Base-by-base conservation (phyloP, 2,797 vertebrate species). In the Poeciliopsis infans region DNA sequence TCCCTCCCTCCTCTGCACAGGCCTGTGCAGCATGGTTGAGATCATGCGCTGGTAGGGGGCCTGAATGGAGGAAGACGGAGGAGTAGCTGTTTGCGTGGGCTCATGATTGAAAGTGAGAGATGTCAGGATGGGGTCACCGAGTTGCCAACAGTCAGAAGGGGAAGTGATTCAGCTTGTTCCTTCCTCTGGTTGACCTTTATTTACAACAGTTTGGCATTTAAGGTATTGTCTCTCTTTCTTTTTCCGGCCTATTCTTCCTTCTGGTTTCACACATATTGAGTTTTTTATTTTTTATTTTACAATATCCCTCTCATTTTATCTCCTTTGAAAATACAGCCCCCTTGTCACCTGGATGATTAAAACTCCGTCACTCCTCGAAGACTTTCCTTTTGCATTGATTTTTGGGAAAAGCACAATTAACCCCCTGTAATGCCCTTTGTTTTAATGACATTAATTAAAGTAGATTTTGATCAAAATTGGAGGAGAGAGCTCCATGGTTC, bases 401-500 rank as follows among this genome's bases (percentile, higher is more conserved):
- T 53, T 79, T 78, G 76, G 72, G 49, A 84, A 88, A 88, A 87
- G 79, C 79, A 46, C 79, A 88, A 91, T 91, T 85, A 91, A 86
- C 80, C 80, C 15, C 2, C 33, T 28, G 77, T 83, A 46, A 79
- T 79, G 79, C 81, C 47, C 47, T 66, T 59, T 64, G 74, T 71
- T 85, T 87, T 78, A 84, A 83, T 41, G 68, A 11, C 55, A 10
- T 86, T 93, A 91, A 94, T 92, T 90, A 88, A 93, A 87, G 76
- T 39, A 70, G 77, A 77, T 80, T 80, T 36, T 23, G 79, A 91
- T 86, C 7, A 74, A 72, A 46, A 64, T 13, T 7, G 46, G 18
- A 61, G 66, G 72, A 72, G 25, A 55, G 46, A 10, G 23, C 70
- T 57, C 15, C 2, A 5, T 7, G 16, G 11, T 66, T 70, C 41